Conservation (phyloP, 2,113 vertebrate species). For the Nipponia nippon region DNA sequence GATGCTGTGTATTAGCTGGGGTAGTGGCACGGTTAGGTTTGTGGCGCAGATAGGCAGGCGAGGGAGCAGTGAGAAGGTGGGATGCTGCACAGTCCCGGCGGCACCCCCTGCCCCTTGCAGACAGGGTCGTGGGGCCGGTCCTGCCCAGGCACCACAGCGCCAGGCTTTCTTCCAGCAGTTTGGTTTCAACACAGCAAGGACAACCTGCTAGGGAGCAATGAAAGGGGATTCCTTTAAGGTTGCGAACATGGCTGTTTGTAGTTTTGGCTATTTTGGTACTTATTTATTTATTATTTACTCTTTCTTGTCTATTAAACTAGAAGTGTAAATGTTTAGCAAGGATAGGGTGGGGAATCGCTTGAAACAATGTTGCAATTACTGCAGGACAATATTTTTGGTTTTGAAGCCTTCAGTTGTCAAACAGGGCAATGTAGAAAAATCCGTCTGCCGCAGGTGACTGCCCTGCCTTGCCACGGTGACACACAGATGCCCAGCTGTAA, state of each 20-base stretch:
- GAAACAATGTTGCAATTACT: background rate
- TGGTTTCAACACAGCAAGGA: background rate
- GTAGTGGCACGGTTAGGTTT: accelerated
- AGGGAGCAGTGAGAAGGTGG: background rate
- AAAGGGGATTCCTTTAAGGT: background rate
- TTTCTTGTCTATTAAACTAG: background rate
- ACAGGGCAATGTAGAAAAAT: background rate
- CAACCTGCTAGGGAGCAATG: background rate
- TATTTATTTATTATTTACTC: background rate
- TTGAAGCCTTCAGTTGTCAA: background rate
- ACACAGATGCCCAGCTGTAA: background rate
- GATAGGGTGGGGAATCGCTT: background rate
- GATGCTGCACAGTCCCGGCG: background rate
- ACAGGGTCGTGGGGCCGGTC: accelerated
- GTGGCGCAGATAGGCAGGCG: accelerated
- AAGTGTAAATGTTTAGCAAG: background rate
- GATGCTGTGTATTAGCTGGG: background rate
- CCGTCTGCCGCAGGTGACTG: background rate
- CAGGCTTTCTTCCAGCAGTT: background rate
- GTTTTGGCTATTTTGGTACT: background rate
- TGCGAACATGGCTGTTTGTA: background rate
- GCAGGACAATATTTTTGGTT: background rate
- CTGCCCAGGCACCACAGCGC: accelerated
- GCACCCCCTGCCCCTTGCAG: background rate
- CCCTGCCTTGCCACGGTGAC: background rate